Base-by-base conservation (phyloP, 1,140 invertebrate genomes). In the Platyscapa corneri region DNA sequence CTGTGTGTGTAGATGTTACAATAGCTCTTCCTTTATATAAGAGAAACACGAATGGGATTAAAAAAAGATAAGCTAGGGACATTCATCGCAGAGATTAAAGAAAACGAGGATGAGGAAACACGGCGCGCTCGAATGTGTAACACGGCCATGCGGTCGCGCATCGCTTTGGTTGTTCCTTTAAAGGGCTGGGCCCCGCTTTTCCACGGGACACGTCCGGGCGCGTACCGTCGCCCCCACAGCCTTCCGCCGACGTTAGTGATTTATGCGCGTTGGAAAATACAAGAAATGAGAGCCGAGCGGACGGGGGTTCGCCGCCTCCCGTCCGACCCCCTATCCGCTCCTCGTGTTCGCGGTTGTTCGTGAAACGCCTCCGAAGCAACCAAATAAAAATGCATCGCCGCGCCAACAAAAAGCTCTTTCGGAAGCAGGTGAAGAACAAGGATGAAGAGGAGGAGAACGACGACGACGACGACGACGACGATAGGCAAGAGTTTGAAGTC, bases 191-290 rank as follows among this genome's bases (percentile, higher is more conserved):
- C 77, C 82, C 87, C 87, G 88, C 89, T 92, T 92, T 90, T 90
- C 89, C 89, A 88, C 87, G 90, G 88, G 89, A 90, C 90, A 90
- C 89, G 87, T 88, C 86, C 86, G 88, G 87, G 78, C 90, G 87
- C 88, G 87, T 88, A 86, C 88, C 81, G 88, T 88, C 89, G 87
- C 88, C 87, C 89, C 46, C 20, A 34, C 87, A 88, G 87, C 89
- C 90, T 91, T 92, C 90, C 90, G 90, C 91, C 89, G 87, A 75
- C 87, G 84, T 82, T 87, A 85, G 88, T 93, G 92, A 93, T 93
- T 93, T 93, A 93, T 93, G 81, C 88, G 91, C 89, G 88, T 92
- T 90, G 90, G 92, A 93, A 92, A 92, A 90, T 92, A 93, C 88
- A 90, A 92, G 92, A 91, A 93, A 93, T 92, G 91, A 93, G 91